Conservation (phyloP, 2,888 invertebrate genomes). For the Rhorus exstirpatorius region DNA sequence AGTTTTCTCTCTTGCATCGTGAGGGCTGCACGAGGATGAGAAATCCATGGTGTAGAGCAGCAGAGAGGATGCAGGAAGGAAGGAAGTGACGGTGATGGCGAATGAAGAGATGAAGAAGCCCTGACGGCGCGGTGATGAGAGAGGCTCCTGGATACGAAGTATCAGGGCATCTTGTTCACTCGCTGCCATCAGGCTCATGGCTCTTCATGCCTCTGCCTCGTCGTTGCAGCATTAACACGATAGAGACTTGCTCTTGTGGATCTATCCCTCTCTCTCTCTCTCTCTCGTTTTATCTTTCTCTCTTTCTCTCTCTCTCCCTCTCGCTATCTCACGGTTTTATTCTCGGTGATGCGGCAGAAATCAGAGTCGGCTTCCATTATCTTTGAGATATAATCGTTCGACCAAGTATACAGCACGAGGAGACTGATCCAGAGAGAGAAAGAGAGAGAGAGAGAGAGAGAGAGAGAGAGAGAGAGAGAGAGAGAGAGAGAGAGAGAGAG, state of each 20-base stretch:
- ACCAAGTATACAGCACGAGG: constrained; percentile 59
- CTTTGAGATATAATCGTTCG: constrained; percentile 75
- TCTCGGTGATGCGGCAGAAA: constrained; percentile 80
- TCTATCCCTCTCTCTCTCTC: no score
- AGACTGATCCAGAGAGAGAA: constrained; percentile 36
- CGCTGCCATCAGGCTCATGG: not conserved
- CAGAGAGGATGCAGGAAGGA: constrained; percentile 44
- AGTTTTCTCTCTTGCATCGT: not conserved
- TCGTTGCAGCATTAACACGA: constrained; percentile 15
- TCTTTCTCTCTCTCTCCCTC: not conserved
- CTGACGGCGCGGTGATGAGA: constrained; percentile 53
- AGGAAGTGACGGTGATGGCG: constrained; percentile 10
- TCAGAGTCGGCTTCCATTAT: constrained; percentile 80
- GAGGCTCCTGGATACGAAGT: constrained; percentile 39
- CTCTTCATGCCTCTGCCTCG: constrained; percentile 23
- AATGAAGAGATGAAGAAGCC: constrained; percentile 55
- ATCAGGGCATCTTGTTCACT: not conserved
- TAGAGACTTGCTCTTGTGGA: not conserved
- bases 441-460: constrained; percentile 14
- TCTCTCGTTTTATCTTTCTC: constrained; percentile 2
- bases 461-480: no score
- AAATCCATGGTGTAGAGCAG: constrained; percentile 35
- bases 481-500: no score
- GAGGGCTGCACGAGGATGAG: constrained; percentile 59
- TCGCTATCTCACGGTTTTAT: constrained; percentile 71